Evolutionary conservation across 2,888 invertebrate species (phyloP).

Genomic region (Hypomecis punctinalis): DNA sequence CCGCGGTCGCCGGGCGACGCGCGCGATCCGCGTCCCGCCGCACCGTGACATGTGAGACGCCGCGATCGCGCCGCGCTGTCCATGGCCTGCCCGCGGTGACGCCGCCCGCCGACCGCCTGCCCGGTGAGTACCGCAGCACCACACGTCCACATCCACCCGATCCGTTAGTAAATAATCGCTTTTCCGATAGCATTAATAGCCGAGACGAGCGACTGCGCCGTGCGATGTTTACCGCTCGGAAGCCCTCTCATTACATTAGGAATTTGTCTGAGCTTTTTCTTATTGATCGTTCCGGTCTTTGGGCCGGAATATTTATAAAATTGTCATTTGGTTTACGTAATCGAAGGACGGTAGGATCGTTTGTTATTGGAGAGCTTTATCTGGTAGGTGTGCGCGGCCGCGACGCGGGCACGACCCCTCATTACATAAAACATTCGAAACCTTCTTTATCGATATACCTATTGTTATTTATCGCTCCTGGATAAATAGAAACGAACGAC

Average conservation of each 20-base stretch:
- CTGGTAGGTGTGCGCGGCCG: conserved; percentile 55
- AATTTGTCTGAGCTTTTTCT: conserved; percentile 65
- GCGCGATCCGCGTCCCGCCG: conserved; percentile 55
- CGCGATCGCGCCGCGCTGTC: conserved; percentile 59
- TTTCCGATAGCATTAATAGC: conserved; percentile 64
- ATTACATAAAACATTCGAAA: conserved; percentile 62
- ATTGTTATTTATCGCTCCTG: conserved; percentile 42
- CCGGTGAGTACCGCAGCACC: conserved; percentile 41
- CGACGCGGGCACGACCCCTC: conserved; percentile 47
- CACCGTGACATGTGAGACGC: conserved; percentile 56
- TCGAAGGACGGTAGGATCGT: conserved; percentile 62
- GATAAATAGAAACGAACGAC: conserved; percentile 38
- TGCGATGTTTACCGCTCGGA: conserved; percentile 66
- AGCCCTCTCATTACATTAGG: conserved; percentile 65
- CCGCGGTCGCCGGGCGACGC: conserved; percentile 71
- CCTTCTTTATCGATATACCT: conserved; percentile 43
- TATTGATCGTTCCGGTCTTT: conserved; percentile 66
- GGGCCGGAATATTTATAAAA: conserved; percentile 69
- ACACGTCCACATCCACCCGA: conserved; percentile 52
- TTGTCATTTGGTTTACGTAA: conserved; percentile 75
- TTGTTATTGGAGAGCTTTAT: conserved; percentile 65
- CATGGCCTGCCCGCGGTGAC: conserved; percentile 77
- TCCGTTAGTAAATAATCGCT: conserved; percentile 65
- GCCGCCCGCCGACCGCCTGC: conserved; percentile 39
- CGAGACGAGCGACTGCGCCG: conserved; percentile 69